Percentiles rank a stretch among this genome's conserved stretches.
These are phyloP conservation scores for Larimichthys polyactis DNA, from an alignment of 2,113 vertebrate genomes.

Conservation along the genomic window DNA sequence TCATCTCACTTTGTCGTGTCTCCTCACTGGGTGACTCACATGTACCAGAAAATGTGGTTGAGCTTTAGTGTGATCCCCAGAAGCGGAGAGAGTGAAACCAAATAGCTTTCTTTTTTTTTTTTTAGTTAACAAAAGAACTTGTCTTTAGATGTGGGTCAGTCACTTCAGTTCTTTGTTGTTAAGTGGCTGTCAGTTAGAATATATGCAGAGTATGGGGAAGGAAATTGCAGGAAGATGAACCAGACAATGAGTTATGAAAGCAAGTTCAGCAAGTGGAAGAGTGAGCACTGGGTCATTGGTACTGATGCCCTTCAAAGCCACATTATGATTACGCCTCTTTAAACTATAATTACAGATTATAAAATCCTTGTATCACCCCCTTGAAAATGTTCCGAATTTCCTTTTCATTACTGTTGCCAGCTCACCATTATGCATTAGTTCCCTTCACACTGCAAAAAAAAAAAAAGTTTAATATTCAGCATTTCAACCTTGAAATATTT, in stretches of 20 bases:
- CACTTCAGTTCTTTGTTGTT: slow-evolving; percentile 13
- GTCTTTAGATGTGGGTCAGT: not conserved
- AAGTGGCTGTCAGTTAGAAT: slow-evolving; percentile 26
- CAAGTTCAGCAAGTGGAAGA: not conserved
- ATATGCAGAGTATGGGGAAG: slow-evolving; percentile 7
- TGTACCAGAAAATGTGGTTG: not conserved
- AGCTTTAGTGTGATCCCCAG: not conserved
- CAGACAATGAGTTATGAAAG: slow-evolving; percentile 17
- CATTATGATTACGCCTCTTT: not conserved
- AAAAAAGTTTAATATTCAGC: slow-evolving; percentile 4
- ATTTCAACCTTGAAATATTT: not conserved
- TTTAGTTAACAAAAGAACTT: slow-evolving; percentile 9
- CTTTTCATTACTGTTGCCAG: not conserved
- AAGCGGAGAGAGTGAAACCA: not conserved
- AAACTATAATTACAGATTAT: slow-evolving; percentile 9
- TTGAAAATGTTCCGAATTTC: not conserved
- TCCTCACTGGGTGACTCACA: not conserved
- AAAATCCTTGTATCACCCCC: not conserved
- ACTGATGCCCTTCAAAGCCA: not conserved
- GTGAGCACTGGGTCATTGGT: not conserved
- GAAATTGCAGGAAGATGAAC: slow-evolving; percentile 1
- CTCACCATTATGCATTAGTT: slow-evolving; percentile 7
- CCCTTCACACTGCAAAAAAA: not conserved
- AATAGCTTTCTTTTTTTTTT: not conserved
- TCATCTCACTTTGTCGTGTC: not conserved